A percentile compares a stretch with the other conserved stretches of the same genome.
Conservation (phyloP, 2,113 vertebrate genomes). For the Hemibagrus wyckioides region DNA sequence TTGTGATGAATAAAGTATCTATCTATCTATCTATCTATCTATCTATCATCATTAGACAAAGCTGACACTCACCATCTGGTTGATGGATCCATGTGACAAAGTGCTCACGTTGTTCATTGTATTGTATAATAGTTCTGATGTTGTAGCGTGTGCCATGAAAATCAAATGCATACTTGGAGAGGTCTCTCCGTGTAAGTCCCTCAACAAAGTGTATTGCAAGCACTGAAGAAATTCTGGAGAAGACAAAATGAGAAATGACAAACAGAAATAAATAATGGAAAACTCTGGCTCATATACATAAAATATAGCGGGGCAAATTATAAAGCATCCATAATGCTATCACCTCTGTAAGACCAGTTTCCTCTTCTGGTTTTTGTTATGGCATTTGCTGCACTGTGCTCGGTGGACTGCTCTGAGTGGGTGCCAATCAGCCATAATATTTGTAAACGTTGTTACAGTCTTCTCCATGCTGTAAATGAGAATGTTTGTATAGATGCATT, state of each 20-base stretch:
- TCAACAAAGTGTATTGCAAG: slow-evolving; percentile 88
- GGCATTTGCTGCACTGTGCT: slow-evolving; percentile 80
- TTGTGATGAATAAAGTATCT: no score
- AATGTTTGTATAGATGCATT: neutral
- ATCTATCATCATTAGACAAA: neutral
- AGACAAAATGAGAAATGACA: neutral
- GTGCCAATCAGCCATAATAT: slow-evolving; percentile 80
- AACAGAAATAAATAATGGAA: neutral
- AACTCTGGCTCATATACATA: neutral
- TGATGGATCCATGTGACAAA: slow-evolving; percentile 85
- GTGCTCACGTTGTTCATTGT: slow-evolving; percentile 73
- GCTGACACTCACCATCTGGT: slow-evolving; percentile 77
- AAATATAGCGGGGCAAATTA: neutral
- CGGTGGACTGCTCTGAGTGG: slow-evolving; percentile 81
- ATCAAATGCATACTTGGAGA: slow-evolving; percentile 77
- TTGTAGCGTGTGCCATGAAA: slow-evolving; percentile 75
- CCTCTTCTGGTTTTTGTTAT: slow-evolving; percentile 74
- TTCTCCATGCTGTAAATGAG: slow-evolving; percentile 68
- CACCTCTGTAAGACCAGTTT: slow-evolving; percentile 84
- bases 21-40: no score
- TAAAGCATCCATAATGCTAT: neutral
- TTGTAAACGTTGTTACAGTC: slow-evolving; percentile 83
- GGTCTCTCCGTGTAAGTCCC: slow-evolving; percentile 80
- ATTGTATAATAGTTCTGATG: slow-evolving; percentile 82
- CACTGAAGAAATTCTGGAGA: slow-evolving; percentile 77